A percentile compares a stretch with the other conserved stretches of the same genome.
Evolutionary conservation across 2,888 invertebrate species (phyloP).

Genomic region (Macroteleia sp.): DNA sequence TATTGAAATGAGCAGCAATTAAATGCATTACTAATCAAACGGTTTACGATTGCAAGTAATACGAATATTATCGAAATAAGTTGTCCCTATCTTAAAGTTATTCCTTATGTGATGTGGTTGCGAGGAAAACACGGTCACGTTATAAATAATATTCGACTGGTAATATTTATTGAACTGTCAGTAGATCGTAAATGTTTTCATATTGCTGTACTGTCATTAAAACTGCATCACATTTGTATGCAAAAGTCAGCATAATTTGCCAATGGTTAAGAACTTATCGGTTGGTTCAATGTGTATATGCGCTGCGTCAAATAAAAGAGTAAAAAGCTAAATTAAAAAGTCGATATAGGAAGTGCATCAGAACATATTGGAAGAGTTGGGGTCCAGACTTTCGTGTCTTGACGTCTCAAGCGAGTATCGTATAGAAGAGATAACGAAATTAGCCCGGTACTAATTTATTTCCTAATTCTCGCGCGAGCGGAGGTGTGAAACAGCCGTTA

Average conservation of each 20-base stretch:
- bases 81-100: background rate
- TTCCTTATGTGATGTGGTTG: background rate
- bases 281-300: constrained; percentile 18
- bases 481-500: constrained; percentile 83
- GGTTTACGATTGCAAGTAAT: background rate
- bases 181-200: constrained; percentile 28
- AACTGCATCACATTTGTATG: constrained; percentile 27
- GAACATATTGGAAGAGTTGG: constrained; percentile 27
- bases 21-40: constrained; percentile 2
- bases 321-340: constrained; percentile 30
- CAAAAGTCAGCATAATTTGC: constrained; percentile 44
- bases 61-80: constrained; percentile 6
- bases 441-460: constrained; percentile 83
- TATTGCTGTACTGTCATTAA: constrained; percentile 37
- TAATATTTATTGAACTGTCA: constrained; percentile 42
- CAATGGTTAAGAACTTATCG: constrained; percentile 47
- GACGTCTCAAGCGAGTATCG: constrained; percentile 73
- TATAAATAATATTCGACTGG: constrained; percentile 19
- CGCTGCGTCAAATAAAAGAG: constrained; percentile 3
- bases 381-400: constrained; percentile 45
- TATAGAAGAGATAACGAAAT: constrained; percentile 81
- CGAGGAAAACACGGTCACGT: background rate
- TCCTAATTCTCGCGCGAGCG: constrained; percentile 82
- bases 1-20: background rate
- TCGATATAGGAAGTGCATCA: constrained; percentile 58